Evolutionary conservation across 1,140 invertebrate genomes (phyloP), one percentile per base, ranked within the genome.

Genomic region (Drosophila takahashii): DNA sequence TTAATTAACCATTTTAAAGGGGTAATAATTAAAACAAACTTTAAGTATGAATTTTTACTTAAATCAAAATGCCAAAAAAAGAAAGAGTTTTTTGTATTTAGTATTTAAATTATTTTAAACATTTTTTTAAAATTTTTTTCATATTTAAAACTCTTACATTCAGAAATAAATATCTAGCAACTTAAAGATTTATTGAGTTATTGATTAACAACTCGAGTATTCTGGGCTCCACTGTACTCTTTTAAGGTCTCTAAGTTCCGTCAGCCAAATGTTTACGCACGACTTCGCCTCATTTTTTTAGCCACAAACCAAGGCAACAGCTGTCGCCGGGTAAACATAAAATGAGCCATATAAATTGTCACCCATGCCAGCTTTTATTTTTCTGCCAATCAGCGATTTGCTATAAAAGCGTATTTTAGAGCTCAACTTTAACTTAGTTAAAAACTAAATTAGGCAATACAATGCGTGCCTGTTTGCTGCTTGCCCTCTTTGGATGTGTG

Each of bases 401-500:
- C 32, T 87, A 85, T 85, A 85, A 78, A 85, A 78, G 78, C 42
- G 34, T 9, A 45, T 51, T 32, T 47, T 36, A 26, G 4, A 18
- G 3, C 42, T 2, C 11, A 27, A 50, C 1, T 34, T 26, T 0
- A 58, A 45, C 77, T 78, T 80, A 85, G 81, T 86, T 74, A 57
- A 4, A 47, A 48, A 66, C 58, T 64, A 45, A 65, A 18, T 52
- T 52, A 45, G 32, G 79, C 57, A 41, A 89, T 86, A 89, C 53
- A 36, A 89, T 86, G 83, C 83, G 84, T 47, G 56, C 50, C 16
- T 50, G 62, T 50, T 13, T 89, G 18, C 8, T 86, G 36, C 50
- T 86, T 37, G 84, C 75, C 16, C 75, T 86, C 8, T 83, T 86
- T 42, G 83, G 83, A 37, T 57, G 70, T 34, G 84, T 86, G 53